These are phyloP conservation scores for Andrena fulva DNA, from an alignment of 2,888 invertebrate genomes.

Conservation along the genomic window DNA sequence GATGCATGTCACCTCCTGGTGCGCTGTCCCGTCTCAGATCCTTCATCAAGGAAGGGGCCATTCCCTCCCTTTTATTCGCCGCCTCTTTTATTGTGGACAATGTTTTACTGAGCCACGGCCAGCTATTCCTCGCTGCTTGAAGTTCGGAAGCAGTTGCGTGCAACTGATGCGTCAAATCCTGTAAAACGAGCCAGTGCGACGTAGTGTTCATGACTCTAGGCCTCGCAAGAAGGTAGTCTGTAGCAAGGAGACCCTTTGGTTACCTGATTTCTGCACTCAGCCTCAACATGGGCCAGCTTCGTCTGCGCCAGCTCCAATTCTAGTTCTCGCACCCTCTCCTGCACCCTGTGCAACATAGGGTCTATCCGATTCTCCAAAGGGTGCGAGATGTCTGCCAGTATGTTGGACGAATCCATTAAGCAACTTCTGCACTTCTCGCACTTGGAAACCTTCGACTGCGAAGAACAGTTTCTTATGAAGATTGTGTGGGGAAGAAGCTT, in stretches of 20 bases:
- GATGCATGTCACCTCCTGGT: constrained; percentile 81
- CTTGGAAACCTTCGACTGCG: constrained; percentile 86
- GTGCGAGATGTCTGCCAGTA: constrained; percentile 75
- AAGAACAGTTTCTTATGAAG: constrained; percentile 37
- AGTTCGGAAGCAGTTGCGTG: constrained; percentile 93
- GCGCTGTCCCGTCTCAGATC: constrained; percentile 85
- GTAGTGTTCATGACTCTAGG: neutral
- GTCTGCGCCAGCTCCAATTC: constrained; percentile 98
- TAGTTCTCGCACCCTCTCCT: constrained; percentile 92
- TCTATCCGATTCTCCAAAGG: constrained; percentile 81
- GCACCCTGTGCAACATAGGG: constrained; percentile 84
- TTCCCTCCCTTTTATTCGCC: constrained; percentile 87
- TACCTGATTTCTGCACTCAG: constrained; percentile 97
- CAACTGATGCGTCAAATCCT: constrained; percentile 96
- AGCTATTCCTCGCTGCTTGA: constrained; percentile 89
- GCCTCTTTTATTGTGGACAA: constrained; percentile 92
- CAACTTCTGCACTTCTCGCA: constrained; percentile 86
- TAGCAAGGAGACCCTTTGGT: constrained; percentile 17
- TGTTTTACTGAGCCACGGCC: constrained; percentile 98
- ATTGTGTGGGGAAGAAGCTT: neutral
- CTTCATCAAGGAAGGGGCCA: constrained; percentile 76
- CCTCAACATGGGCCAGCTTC: constrained; percentile 98
- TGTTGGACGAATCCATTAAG: constrained; percentile 74
- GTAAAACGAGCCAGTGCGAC: neutral
- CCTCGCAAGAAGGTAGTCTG: neutral